A percentile compares a stretch with the other conserved stretches of the same genome.
Conservation (phyloP, 2,797 vertebrate species). For the Geotrypetes seraphini region DNA sequence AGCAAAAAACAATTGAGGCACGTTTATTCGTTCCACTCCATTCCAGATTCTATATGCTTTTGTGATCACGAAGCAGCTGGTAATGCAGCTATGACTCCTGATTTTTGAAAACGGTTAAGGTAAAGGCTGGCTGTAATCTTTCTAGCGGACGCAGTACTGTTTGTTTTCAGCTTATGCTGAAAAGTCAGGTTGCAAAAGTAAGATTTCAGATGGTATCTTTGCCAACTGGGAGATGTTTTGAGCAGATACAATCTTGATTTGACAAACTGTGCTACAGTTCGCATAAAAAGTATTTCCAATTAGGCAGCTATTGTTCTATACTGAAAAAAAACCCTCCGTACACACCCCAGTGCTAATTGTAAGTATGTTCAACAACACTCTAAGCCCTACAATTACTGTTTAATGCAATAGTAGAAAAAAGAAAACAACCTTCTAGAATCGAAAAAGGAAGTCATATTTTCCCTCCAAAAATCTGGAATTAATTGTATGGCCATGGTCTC, state of each 20-base stretch:
- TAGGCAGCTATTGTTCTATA: slow-evolving; percentile 11
- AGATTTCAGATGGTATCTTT: slow-evolving; percentile 13
- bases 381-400: slow-evolving; percentile 24
- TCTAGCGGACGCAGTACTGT: too few species aligned
- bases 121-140: too few species aligned
- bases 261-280: background rate
- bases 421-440: slow-evolving; percentile 10
- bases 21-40: too few species aligned
- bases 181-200: too few species aligned
- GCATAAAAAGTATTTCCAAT: slow-evolving; percentile 4
- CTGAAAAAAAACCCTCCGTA: slow-evolving; percentile 9
- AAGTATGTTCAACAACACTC: slow-evolving; percentile 5
- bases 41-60: too few species aligned
- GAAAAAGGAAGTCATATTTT: background rate
- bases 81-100: too few species aligned
- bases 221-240: slow-evolving; percentile 9
- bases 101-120: too few species aligned
- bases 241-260: background rate
- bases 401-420: slow-evolving; percentile 7
- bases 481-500: background rate
- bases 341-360: background rate
- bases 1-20: too few species aligned
- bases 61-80: too few species aligned
- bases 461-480: background rate
- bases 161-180: too few species aligned